Base-by-base conservation (phyloP, 2,888 invertebrate genomes). In the Melanotus villosus region DNA sequence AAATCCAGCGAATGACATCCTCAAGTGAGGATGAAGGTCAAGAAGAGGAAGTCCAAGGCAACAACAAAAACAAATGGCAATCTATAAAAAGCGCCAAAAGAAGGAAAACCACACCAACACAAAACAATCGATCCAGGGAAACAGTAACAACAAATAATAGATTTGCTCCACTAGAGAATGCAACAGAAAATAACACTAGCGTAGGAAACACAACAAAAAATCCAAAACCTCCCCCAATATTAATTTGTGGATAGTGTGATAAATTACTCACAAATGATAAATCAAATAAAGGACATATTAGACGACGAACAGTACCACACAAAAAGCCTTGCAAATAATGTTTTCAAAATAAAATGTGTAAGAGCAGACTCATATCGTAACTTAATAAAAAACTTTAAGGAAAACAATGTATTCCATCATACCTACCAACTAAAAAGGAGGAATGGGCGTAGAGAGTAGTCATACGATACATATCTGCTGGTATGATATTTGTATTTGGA, bases 201-300 rank as follows among this genome's bases (percentile, higher is more conserved):
- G 10, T 4, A 56, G 19, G 18, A 56, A 34, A 36, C 34, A 2
- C 56, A 54, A 54, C 54, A 14, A 19, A 23, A 32, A 36, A 50
- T 62, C 9, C 70, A 70, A 12, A 54, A 19, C 43, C 43, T 43
- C 43, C 43, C 19, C 18, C 70, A 36, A 65, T 73, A 26, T 26
- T n/a, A n/a, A 10, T 70, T 63, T 41, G 58, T 73, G 38, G 47
- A 65, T 10, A 68, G 68, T 30, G 70, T 72, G 5, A 64, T 26
- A 32, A 64, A 71, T 9, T 73, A 62, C 16, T 32, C 52, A 32
- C 50, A 59, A 45, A 73, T 69, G 68, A 41, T 59, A 16, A 50
- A 23, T 54, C 34, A 59, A 18, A n/a, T 71, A 19, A 57, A 30
- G 12, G 30, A 62, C 16, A 23, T 62, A 26, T 18, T 71, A 52